Percentiles rank a stretch among this genome's conserved stretches.
Conservation (phyloP, 2,888 invertebrate genomes). For the Ennomos fuscantarius region DNA sequence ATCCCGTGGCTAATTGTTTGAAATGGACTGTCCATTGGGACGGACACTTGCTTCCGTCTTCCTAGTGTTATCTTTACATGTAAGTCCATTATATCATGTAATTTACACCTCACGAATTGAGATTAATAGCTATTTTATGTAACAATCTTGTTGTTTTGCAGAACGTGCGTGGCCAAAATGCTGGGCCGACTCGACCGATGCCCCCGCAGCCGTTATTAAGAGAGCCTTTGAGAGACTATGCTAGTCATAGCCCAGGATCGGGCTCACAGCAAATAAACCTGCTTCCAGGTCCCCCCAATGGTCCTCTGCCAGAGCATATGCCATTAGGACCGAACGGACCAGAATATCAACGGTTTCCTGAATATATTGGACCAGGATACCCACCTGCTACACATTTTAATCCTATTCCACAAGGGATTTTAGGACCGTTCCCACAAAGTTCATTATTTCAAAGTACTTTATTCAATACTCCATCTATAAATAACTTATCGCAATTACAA, state of each 20-base stretch:
- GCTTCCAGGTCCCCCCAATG: constrained; percentile 15
- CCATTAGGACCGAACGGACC: background rate
- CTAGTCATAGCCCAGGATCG: constrained; percentile 3
- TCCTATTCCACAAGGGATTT: constrained; percentile 5
- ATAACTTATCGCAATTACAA: constrained; percentile 4
- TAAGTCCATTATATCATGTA: constrained; percentile 49
- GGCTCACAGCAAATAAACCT: constrained; percentile 24
- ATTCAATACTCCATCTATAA: background rate
- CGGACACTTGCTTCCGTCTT: constrained; percentile 51
- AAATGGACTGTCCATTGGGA: constrained; percentile 56
- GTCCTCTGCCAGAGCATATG: constrained; percentile 3
- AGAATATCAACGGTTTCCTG: constrained; percentile 6
- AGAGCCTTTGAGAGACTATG: constrained; percentile 17
- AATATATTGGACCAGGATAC: constrained; percentile 3
- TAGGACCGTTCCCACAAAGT: constrained; percentile 4
- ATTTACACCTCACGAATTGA: constrained; percentile 23
- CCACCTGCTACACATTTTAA: background rate
- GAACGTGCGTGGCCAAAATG: constrained; percentile 35
- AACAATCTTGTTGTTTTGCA: constrained; percentile 42
- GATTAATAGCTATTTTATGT: constrained; percentile 25
- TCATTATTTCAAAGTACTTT: background rate
- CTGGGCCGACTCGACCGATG: constrained; percentile 22
- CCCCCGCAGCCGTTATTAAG: constrained; percentile 20
- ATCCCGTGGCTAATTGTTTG: constrained; percentile 52
- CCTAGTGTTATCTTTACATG: constrained; percentile 49